Evolutionary conservation across 2,888 invertebrate genomes (phyloP).

Genomic region (Ochropacha duplaris): DNA sequence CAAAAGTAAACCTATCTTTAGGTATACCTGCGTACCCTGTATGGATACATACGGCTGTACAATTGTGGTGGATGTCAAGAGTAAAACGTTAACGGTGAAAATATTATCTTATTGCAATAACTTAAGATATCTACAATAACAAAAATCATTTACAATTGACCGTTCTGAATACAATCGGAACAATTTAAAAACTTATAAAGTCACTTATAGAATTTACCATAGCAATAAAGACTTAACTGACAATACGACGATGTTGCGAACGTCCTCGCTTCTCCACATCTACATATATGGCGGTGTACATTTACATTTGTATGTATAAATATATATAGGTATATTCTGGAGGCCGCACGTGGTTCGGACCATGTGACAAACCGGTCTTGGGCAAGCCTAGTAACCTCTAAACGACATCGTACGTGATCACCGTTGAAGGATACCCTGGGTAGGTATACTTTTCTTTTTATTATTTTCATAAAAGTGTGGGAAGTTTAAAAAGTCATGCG

Average conservation of each 20-base stretch:
- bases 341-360: slow-evolving; percentile 77
- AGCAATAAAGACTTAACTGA: slow-evolving; percentile 36
- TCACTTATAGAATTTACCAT: slow-evolving; percentile 26
- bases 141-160: not conserved
- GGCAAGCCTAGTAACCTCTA: slow-evolving; percentile 80
- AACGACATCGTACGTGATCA: slow-evolving; percentile 66
- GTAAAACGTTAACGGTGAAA: not conserved
- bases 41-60: not conserved
- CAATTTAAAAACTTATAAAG: slow-evolving; percentile 41
- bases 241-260: slow-evolving; percentile 30
- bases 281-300: slow-evolving; percentile 20
- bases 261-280: slow-evolving; percentile 26
- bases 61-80: not conserved
- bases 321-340: slow-evolving; percentile 50
- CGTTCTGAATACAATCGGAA: slow-evolving; percentile 15
- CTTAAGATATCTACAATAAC: not conserved
- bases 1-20: no score
- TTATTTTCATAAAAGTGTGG: slow-evolving; percentile 28
- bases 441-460: slow-evolving; percentile 51
- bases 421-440: slow-evolving; percentile 59
- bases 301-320: slow-evolving; percentile 28
- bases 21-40: not conserved
- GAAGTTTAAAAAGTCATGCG: not conserved
- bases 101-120: not conserved
- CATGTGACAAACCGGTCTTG: slow-evolving; percentile 81